Conservation (phyloP, 1,140 invertebrate genomes). For the Sarcophaga bullata region DNA sequence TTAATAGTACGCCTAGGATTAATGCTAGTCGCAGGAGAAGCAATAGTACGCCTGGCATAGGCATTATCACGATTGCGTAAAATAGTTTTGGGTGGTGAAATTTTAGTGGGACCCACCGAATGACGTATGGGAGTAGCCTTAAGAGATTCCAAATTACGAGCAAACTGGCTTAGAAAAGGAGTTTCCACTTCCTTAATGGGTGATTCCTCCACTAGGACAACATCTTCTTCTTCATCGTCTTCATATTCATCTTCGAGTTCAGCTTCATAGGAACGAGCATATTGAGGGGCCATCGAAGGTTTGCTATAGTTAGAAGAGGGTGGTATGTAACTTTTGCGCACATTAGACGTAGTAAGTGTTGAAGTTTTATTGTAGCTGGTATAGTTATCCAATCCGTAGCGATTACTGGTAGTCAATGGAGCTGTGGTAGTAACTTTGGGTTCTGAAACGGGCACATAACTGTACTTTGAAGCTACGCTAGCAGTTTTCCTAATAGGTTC, state of each 20-base stretch:
- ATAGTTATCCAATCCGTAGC: constrained; percentile 20
- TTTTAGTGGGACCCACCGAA: constrained; percentile 7
- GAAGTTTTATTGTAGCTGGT: background rate
- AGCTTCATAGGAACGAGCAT: background rate
- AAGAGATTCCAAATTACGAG: constrained; percentile 43
- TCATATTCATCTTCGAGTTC: constrained; percentile 1
- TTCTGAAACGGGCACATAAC: constrained; percentile 25
- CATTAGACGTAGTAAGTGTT: background rate
- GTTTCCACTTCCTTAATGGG: constrained; percentile 6
- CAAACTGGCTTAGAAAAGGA: constrained; percentile 47
- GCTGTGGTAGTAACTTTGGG: constrained; percentile 4
- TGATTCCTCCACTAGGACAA: constrained; percentile 3
- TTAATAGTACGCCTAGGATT: background rate
- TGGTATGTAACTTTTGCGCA: constrained; percentile 28
- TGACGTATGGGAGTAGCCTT: constrained; percentile 19
- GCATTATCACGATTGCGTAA: constrained; percentile 1
- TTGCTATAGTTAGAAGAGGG: background rate
- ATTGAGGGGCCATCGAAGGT: background rate
- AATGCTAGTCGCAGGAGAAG: background rate
- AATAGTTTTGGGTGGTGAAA: constrained; percentile 2
- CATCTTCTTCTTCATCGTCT: constrained; percentile 22
- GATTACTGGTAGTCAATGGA: background rate
- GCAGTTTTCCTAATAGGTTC: background rate
- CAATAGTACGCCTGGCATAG: background rate
- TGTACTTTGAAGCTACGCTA: background rate